Evolutionary conservation across 2,113 vertebrate genomes (phyloP).

Genomic region (Camelus dromedarius): DNA sequence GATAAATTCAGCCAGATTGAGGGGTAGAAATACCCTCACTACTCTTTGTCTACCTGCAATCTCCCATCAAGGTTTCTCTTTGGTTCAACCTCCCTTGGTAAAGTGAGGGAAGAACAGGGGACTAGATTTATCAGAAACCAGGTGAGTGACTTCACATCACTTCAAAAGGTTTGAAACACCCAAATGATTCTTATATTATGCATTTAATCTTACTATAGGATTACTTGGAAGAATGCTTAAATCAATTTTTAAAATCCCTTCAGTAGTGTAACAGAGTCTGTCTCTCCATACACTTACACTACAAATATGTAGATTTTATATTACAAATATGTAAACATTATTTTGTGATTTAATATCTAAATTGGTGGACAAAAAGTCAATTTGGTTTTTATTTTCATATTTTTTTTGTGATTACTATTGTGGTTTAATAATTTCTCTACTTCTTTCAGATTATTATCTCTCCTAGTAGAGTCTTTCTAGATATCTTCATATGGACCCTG

Average conservation of each 20-base stretch:
- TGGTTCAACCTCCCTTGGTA: neutral
- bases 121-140: neutral
- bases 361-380: neutral
- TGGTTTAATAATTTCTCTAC: neutral
- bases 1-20: neutral
- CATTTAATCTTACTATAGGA: neutral
- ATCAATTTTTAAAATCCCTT: neutral
- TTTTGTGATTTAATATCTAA: slow-evolving; percentile 11
- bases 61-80: neutral
- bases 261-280: neutral
- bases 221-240: neutral
- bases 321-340: neutral
- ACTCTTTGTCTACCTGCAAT: neutral
- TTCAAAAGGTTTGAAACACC: neutral
- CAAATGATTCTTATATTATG: neutral
- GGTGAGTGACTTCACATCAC: neutral
- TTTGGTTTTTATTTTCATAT: neutral
- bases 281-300: neutral
- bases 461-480: slow-evolving; percentile 48
- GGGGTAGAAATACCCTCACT: neutral
- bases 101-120: fast-evolving
- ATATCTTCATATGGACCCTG: neutral
- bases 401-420: neutral
- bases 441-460: neutral
- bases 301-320: neutral